phyloP scores from a whole-genome alignment of 1,140 invertebrate species.

The Drosophila equinoxialis region DNA sequence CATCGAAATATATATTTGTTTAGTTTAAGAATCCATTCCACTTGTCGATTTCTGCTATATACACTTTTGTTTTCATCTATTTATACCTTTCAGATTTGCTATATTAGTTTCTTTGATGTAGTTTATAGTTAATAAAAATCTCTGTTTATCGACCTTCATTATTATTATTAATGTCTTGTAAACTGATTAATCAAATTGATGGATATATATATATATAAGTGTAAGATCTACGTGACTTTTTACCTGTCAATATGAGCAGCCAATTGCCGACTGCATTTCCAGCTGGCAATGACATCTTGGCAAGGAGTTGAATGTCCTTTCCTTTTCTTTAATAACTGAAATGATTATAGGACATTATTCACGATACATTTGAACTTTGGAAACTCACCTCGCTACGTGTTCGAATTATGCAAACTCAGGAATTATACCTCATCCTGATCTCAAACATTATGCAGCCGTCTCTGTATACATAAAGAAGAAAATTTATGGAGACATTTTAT shows the following conservation, averaged over 20 bases:
- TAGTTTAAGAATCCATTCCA: neutral
- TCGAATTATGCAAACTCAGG: neutral
- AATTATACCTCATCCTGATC: constrained; percentile 3
- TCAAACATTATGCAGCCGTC: constrained; percentile 37
- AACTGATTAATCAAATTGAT: neutral
- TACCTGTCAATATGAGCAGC: constrained; percentile 70
- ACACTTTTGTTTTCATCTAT: neutral
- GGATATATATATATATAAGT: neutral
- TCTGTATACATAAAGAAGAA: constrained; percentile 20
- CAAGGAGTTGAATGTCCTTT: constrained; percentile 7
- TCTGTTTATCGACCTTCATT: neutral
- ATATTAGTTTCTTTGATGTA: neutral
- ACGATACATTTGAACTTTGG: neutral
- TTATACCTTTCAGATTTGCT: constrained; percentile 3
- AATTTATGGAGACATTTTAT: neutral
- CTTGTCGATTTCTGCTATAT: constrained; percentile 1
- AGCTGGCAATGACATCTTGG: constrained; percentile 28
- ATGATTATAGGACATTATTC: neutral
- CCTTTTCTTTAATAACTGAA: constrained; percentile 1
- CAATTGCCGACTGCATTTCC: constrained; percentile 46
- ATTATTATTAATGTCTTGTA: neutral
- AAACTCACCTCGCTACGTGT: neutral
- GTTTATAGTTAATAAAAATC: constrained; percentile 8
- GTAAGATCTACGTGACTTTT: constrained; percentile 34
- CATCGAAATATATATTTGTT: neutral